phyloP scores from a whole-genome alignment of 2,888 invertebrate species.

The Cephus pygmeus region DNA sequence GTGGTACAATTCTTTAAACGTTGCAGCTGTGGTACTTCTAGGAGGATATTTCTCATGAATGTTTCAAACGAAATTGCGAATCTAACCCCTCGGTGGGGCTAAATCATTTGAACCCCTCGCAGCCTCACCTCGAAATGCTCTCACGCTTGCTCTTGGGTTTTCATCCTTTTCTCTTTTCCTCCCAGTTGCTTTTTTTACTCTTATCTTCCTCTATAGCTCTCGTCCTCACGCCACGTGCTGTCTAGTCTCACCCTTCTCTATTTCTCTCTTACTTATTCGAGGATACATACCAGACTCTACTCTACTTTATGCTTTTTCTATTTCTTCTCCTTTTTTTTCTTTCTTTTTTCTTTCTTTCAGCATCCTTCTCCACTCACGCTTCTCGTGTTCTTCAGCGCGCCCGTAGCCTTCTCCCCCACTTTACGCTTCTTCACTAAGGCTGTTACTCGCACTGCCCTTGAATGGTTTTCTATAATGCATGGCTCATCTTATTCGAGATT shows the following conservation, averaged over 20 bases:
- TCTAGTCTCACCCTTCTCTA: conserved; percentile 20
- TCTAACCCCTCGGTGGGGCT: conserved; percentile 61
- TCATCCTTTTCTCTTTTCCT: background rate
- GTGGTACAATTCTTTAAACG: conserved; percentile 60
- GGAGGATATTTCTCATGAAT: conserved; percentile 64
- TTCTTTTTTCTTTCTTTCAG: conserved; percentile 14
- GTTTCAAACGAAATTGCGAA: conserved; percentile 64
- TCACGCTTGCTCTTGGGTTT: background rate
- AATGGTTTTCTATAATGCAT: conserved; percentile 58
- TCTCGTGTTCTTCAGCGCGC: conserved; percentile 19
- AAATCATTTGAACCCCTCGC: conserved; percentile 57
- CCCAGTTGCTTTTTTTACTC: background rate
- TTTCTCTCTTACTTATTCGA: conserved; percentile 15
- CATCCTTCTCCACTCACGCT: conserved; percentile 19
- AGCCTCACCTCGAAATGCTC: conserved; percentile 19
- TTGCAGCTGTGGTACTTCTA: conserved; percentile 44
- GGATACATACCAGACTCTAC: conserved; percentile 5
- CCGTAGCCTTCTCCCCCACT: conserved; percentile 26
- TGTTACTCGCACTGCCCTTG: conserved; percentile 29
- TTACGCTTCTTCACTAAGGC: conserved; percentile 7
- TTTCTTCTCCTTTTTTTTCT: conserved; percentile 11
- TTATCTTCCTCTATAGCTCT: background rate
- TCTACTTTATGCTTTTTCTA: conserved; percentile 14
- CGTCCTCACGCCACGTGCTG: background rate
- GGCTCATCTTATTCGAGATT: conserved; percentile 51